These are phyloP conservation scores for Chaitophorus viminalis DNA, from an alignment of 2,888 invertebrate genomes.

Conservation along the genomic window DNA sequence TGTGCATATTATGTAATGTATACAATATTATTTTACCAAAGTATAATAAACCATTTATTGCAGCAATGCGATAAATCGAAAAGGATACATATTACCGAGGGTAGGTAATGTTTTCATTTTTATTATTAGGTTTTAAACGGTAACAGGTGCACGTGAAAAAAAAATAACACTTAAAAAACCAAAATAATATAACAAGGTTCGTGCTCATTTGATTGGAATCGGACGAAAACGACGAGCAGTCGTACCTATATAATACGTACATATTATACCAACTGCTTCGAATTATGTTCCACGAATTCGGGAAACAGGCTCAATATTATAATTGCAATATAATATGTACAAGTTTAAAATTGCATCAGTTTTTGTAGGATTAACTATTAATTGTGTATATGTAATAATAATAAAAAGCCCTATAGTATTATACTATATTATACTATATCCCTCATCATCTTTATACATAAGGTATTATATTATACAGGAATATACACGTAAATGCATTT, in stretches of 20 bases:
- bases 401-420: background rate
- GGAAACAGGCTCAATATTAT: background rate
- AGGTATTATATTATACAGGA: background rate
- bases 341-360: background rate
- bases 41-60: background rate
- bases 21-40: too few species aligned
- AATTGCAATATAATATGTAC: background rate
- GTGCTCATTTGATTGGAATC: background rate
- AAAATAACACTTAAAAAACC: too few species aligned
- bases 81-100: background rate
- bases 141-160: too few species aligned
- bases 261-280: background rate
- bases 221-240: background rate
- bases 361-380: background rate
- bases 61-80: background rate
- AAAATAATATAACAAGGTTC: too few species aligned
- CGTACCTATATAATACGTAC: too few species aligned
- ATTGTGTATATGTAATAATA: background rate
- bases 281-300: background rate
- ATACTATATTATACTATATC: too few species aligned
- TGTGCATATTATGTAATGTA: too few species aligned
- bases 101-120: background rate
- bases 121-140: background rate
- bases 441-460: background rate
- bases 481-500: background rate